Percentiles rank a stretch among this genome's conserved stretches.
Conservation (phyloP, 2,113 vertebrate genomes). For the Egretta garzetta region DNA sequence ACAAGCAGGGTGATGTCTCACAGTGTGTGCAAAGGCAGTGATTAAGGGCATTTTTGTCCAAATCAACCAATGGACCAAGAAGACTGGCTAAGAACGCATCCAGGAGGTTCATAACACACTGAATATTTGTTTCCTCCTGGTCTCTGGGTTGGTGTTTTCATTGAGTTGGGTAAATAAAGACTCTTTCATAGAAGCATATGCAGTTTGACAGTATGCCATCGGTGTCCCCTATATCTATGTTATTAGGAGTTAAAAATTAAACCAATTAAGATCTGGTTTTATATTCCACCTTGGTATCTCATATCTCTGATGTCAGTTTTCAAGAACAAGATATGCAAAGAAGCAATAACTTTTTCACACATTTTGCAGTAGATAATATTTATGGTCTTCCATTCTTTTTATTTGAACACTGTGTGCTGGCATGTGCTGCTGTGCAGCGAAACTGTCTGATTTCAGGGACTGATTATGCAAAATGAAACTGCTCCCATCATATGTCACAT, state of each 20-base stretch:
- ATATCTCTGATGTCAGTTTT: conserved; percentile 10
- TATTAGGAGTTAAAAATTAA: conserved; percentile 51
- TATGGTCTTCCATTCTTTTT: background rate
- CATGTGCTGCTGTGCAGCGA: background rate
- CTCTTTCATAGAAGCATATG: background rate
- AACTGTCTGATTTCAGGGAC: background rate
- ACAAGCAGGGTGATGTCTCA: background rate
- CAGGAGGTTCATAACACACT: background rate
- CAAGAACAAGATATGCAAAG: conserved; percentile 28
- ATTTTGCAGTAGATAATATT: background rate
- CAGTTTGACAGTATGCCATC: background rate
- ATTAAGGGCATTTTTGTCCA: background rate
- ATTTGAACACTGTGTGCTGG: background rate
- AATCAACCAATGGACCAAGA: background rate
- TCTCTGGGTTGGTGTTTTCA: background rate
- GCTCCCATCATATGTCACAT: background rate
- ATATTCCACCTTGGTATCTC: background rate
- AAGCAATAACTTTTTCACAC: conserved; percentile 39
- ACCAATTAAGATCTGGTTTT: background rate
- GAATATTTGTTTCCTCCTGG: background rate
- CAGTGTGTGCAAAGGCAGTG: background rate
- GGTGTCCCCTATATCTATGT: background rate
- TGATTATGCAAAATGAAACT: background rate
- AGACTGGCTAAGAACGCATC: background rate
- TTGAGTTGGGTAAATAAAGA: background rate